These are phyloP conservation scores for Dascyllus trimaculatus DNA, from an alignment of 2,113 vertebrate genomes.

Conservation along the genomic window DNA sequence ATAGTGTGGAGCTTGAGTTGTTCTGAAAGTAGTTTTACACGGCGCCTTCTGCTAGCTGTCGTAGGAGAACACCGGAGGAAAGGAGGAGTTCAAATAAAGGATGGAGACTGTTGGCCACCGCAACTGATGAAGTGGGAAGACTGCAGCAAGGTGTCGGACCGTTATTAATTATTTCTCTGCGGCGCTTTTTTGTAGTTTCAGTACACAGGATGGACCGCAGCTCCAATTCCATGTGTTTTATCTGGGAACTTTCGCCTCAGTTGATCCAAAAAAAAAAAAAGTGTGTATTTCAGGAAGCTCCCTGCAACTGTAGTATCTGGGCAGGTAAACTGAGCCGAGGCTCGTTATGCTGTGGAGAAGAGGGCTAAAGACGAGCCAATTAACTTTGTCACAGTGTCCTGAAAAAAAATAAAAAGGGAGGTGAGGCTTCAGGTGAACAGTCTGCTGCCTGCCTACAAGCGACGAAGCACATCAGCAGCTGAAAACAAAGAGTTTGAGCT, in stretches of 20 bases:
- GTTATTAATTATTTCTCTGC: constrained; percentile 59
- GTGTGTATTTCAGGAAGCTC: not conserved
- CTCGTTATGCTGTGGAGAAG: not conserved
- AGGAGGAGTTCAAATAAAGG: constrained; percentile 54
- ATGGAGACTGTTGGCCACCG: constrained; percentile 44
- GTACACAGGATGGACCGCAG: not conserved
- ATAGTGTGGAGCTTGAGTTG: constrained; percentile 62
- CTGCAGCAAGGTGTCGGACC: constrained; percentile 7
- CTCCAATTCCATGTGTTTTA: not conserved
- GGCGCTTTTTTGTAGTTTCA: not conserved
- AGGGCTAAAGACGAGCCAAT: not conserved
- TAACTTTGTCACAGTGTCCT: not conserved
- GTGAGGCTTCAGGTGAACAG: not conserved
- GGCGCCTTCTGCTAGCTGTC: constrained; percentile 67
- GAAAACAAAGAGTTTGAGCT: too few relatives aligned
- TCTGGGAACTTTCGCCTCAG: constrained; percentile 1
- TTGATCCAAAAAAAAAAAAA: not conserved
- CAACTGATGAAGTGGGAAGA: constrained; percentile 14
- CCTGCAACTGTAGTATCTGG: not conserved
- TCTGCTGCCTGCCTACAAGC: not conserved
- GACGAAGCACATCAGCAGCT: too few relatives aligned
- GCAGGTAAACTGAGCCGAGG: not conserved
- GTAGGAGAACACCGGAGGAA: constrained; percentile 41
- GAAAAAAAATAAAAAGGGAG: not conserved
- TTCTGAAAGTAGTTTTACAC: constrained; percentile 77